Evolutionary conservation across 2,888 invertebrate genomes (phyloP), one percentile per base, ranked within the genome.

Genomic region (Caenorhabditis sp.): DNA sequence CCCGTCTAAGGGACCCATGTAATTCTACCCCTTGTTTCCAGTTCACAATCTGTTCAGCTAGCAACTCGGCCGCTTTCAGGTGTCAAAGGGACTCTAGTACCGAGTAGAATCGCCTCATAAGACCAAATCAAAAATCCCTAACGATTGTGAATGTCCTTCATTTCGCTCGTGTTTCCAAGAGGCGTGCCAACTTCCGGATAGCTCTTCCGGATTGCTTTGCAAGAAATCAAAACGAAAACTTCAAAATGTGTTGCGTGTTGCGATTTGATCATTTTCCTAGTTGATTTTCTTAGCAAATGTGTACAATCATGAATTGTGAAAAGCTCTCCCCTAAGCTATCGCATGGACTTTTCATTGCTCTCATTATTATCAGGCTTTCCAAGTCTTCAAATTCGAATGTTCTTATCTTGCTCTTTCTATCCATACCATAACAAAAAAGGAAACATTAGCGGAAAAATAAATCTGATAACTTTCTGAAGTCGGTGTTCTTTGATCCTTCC

Each of bases 1-100:
- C 52, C 58, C 68, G 41, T 27, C 8, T 68, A 59, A 68, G 59
- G 68, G 68, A 1, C 39, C 17, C 52, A 59, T 52, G 6, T 53
- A 30, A 65, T n/a, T 20, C 52, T 39, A 55, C 32, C 53, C 52
- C 32, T 17, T 35, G 7, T 39, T 66, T 66, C 66, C 66, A 66
- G 56, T 30, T 65, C 53, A 45, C 30, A 35, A 32, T 24, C 26
- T n/a, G 48, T 22, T 46, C 35, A n/a, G 9, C 46, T 39, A 43
- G 35, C 50, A 68, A 58, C 26, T 45, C 52, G 68, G 58, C 59
- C 58, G 68, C 58, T 68, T 68, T 68, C 68, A 68, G 68, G 52
- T 58, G 43, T 48, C 68, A 68, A 68, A 68, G 37, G 68, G 68
- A 68, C 43, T 59, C 41, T 58, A 68, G 68, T 56, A 58, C 41